Conservation (phyloP, 1,140 invertebrate species). For the Plutomurus gul region DNA sequence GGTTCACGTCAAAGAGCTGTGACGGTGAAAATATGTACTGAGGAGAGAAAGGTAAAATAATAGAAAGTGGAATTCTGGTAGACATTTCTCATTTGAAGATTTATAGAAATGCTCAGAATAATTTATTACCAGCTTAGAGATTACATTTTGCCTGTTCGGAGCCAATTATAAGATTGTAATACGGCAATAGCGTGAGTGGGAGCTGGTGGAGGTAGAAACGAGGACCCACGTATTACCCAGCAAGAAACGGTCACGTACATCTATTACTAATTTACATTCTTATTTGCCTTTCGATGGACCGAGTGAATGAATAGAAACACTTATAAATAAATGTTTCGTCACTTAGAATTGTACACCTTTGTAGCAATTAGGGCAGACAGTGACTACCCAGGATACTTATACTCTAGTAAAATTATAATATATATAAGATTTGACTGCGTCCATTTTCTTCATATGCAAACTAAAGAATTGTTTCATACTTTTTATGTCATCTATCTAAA, state of each 20-base stretch:
- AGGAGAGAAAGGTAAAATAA: neutral
- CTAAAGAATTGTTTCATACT: neutral
- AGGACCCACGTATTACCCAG: no score
- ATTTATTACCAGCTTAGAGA: neutral
- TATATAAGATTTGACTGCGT: neutral
- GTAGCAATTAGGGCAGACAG: no score
- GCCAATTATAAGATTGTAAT: conserved; percentile 7
- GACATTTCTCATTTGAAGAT: neutral
- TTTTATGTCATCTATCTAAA: neutral
- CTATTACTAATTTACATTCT: no score
- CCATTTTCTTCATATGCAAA: neutral
- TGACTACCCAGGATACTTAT: no score
- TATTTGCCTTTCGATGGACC: no score
- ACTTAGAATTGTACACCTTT: no score
- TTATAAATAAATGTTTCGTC: no score
- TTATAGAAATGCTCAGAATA: neutral
- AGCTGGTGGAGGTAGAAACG: neutral
- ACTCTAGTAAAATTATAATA: neutral
- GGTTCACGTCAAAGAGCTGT: neutral
- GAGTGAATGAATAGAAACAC: no score
- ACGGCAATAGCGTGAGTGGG: neutral
- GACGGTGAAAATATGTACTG: neutral
- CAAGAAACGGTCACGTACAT: no score
- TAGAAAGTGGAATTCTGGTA: neutral
- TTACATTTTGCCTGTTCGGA: conserved; percentile 4